Conservation (phyloP, 2,888 invertebrate genomes). For the Carabus problematicus region DNA sequence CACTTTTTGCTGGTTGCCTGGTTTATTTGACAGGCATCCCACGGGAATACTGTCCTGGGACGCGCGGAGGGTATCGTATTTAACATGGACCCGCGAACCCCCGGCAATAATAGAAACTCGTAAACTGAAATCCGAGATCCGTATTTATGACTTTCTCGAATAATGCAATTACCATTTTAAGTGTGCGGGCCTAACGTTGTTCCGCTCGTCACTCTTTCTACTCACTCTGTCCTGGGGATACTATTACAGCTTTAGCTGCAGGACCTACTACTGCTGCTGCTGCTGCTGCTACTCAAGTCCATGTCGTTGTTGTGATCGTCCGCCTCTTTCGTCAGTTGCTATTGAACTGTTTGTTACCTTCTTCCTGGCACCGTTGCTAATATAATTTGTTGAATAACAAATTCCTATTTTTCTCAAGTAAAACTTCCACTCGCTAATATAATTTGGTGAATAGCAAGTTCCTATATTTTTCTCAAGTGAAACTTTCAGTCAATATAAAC, state of each 20-base stretch:
- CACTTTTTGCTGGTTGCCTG: conserved; percentile 49
- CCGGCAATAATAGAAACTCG: conserved; percentile 38
- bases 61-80: background rate
- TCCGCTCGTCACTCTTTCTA: background rate
- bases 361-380: background rate
- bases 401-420: background rate
- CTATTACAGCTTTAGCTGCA: background rate
- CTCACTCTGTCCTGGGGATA: background rate
- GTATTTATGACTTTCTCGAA: conserved; percentile 42
- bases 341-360: conserved; percentile 20
- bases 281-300: background rate
- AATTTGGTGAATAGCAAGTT: background rate
- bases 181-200: conserved; percentile 30
- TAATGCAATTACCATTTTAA: conserved; percentile 45
- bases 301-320: too few species aligned
- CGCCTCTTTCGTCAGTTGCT: background rate
- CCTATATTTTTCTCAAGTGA: background rate
- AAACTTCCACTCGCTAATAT: conserved; percentile 2
- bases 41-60: conserved; percentile 39
- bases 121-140: conserved; percentile 38
- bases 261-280: background rate
- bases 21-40: conserved; percentile 50
- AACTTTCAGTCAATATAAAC: conserved; percentile 4
- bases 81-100: background rate
- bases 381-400: background rate